Evolutionary conservation across 1,140 invertebrate species (phyloP).

Genomic region (Sitobion miscanthi): DNA sequence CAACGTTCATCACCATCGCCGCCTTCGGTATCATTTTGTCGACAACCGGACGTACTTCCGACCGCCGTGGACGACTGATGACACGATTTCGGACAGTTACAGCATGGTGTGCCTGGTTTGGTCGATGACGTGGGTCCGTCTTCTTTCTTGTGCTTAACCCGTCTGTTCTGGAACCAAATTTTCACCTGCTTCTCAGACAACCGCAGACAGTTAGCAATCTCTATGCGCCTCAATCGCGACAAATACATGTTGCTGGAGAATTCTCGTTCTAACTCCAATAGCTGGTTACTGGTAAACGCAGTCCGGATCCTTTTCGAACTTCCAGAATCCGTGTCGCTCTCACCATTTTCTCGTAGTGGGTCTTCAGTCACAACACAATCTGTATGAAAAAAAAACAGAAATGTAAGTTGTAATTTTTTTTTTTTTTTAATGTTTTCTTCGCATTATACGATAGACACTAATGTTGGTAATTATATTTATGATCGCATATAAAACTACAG

Average conservation of each 20-base stretch:
- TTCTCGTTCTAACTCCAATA: slow-evolving; percentile 96
- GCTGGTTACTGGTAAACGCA: slow-evolving; percentile 98
- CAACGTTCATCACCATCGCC: neutral
- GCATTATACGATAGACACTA: neutral
- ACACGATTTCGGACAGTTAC: slow-evolving; percentile 24
- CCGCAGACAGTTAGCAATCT: slow-evolving; percentile 96
- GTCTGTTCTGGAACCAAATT: slow-evolving; percentile 98
- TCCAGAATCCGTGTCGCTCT: slow-evolving; percentile 86
- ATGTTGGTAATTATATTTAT: neutral
- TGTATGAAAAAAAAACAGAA: neutral
- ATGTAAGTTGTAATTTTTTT: neutral
- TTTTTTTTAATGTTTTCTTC: neutral
- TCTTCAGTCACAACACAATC: neutral
- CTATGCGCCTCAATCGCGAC: slow-evolving; percentile 94
- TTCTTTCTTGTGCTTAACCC: slow-evolving; percentile 98
- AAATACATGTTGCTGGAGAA: slow-evolving; percentile 99
- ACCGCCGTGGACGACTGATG: neutral
- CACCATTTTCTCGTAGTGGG: slow-evolving; percentile 78
- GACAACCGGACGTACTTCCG: neutral
- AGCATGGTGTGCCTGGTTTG: neutral
- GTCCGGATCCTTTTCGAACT: slow-evolving; percentile 64
- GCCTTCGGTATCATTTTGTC: neutral
- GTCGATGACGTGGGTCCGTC: neutral
- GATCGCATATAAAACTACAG: neutral
- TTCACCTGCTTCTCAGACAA: slow-evolving; percentile 97